Percentiles rank a stretch among this genome's conserved stretches.
Evolutionary conservation across 1,140 invertebrate genomes (phyloP).

Genomic region (Drosophila ficusphila): DNA sequence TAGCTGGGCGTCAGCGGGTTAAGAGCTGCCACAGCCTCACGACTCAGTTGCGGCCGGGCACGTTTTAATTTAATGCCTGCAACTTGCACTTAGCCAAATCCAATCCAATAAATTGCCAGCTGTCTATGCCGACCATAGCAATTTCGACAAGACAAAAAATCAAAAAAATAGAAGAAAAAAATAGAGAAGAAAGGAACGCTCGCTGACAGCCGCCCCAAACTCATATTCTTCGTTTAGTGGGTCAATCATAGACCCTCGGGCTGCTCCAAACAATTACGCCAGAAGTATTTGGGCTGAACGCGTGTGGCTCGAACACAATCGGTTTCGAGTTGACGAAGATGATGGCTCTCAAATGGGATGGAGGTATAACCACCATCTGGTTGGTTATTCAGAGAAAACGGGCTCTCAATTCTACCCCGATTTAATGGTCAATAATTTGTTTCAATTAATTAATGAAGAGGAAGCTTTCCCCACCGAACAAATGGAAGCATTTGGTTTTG

Average conservation of each 20-base stretch:
- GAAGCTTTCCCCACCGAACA: neutral
- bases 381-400: neutral
- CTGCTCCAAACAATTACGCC: constrained; percentile 12
- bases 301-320: constrained; percentile 11
- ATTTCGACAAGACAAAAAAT: constrained; percentile 4
- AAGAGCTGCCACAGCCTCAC: constrained; percentile 59
- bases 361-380: neutral
- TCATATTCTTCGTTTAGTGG: constrained; percentile 20
- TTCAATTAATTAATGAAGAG: constrained; percentile 33
- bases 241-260: constrained; percentile 21
- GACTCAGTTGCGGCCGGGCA: constrained; percentile 43
- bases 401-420: neutral
- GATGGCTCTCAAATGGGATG: neutral
- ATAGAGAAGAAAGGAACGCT: constrained; percentile 15
- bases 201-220: constrained; percentile 8
- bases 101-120: constrained; percentile 44
- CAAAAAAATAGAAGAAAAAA: constrained; percentile 14
- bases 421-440: constrained; percentile 20
- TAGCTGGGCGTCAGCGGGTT: constrained; percentile 69
- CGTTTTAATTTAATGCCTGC: constrained; percentile 67
- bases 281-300: neutral
- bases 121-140: constrained; percentile 29
- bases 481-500: constrained; percentile 33
- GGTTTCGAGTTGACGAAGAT: constrained; percentile 6
- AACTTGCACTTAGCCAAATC: constrained; percentile 42